phyloP scores from a whole-genome alignment of 2,797 vertebrate species.

The Xenentodon cancila region DNA sequence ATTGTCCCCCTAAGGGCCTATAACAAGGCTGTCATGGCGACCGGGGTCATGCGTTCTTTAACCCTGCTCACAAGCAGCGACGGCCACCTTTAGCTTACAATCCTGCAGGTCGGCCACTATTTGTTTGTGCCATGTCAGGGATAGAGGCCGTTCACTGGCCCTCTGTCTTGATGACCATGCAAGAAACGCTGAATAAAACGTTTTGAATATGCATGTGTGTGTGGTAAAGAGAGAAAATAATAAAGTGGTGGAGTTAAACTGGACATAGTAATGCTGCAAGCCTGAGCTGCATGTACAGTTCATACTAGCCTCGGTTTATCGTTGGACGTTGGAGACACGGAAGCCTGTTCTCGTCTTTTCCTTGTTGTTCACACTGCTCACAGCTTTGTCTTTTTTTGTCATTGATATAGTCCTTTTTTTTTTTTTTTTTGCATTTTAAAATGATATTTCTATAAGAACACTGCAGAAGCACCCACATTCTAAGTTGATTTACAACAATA shows the following conservation, averaged over 20 bases:
- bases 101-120: constrained; percentile 50
- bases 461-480: too few relatives aligned
- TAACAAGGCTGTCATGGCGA: constrained; percentile 66
- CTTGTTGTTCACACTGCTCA: neutral
- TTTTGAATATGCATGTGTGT: constrained; percentile 13
- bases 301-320: constrained; percentile 17
- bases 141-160: constrained; percentile 38
- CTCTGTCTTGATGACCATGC: constrained; percentile 28
- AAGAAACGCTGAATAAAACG: constrained; percentile 12
- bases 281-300: neutral
- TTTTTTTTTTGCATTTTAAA: too few relatives aligned
- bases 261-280: constrained; percentile 11
- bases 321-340: constrained; percentile 11
- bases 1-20: constrained; percentile 63
- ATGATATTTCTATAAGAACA: too few relatives aligned
- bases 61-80: constrained; percentile 42
- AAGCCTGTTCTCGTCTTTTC: neutral
- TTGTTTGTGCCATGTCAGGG: constrained; percentile 65
- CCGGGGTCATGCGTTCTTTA: constrained; percentile 55
- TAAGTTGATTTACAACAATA: too few relatives aligned
- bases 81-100: constrained; percentile 55
- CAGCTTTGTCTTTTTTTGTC: constrained; percentile 5
- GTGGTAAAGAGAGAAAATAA: neutral
- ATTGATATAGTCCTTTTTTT: too few relatives aligned
- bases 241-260: neutral